Conservation (phyloP, 1,140 invertebrate genomes). For the Harpegnathos saltator region DNA sequence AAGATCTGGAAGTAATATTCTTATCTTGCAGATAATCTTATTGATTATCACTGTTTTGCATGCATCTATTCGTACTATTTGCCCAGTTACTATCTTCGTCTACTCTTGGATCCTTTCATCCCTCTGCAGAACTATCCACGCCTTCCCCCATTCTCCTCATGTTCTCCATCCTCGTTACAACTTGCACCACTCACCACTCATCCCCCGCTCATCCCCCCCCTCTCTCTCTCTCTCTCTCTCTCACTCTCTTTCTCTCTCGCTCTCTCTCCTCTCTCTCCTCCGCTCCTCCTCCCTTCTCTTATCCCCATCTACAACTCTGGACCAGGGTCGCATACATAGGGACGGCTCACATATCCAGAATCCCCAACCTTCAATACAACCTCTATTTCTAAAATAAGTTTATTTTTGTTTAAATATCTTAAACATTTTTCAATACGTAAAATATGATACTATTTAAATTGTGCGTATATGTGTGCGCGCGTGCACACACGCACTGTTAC, state of each 20-base stretch:
- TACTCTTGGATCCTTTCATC: constrained; percentile 49
- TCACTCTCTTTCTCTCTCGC: constrained; percentile 1
- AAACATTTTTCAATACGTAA: background rate
- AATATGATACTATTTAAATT: background rate
- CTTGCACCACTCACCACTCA: background rate
- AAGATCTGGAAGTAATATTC: too few relatives aligned
- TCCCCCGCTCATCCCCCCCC: background rate
- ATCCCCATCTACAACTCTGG: background rate
- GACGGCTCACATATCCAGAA: background rate
- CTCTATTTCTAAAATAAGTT: background rate
- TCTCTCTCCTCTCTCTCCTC: constrained; percentile 43
- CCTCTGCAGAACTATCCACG: constrained; percentile 13
- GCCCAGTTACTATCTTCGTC: constrained; percentile 25
- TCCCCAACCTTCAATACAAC: background rate
- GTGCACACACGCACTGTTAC: too few relatives aligned
- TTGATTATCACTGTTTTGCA: constrained; percentile 14
- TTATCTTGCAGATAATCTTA: constrained; percentile 6
- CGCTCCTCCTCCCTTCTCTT: constrained; percentile 13
- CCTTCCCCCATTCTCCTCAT: constrained; percentile 12
- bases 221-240: constrained; percentile 44
- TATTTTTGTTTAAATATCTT: background rate
- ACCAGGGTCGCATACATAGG: background rate
- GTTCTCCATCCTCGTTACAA: background rate
- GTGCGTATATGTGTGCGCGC: too few relatives aligned
- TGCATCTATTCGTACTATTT: constrained; percentile 11